phyloP scores from a whole-genome alignment of 2,888 invertebrate species.

The Cantharis flavilabris region DNA sequence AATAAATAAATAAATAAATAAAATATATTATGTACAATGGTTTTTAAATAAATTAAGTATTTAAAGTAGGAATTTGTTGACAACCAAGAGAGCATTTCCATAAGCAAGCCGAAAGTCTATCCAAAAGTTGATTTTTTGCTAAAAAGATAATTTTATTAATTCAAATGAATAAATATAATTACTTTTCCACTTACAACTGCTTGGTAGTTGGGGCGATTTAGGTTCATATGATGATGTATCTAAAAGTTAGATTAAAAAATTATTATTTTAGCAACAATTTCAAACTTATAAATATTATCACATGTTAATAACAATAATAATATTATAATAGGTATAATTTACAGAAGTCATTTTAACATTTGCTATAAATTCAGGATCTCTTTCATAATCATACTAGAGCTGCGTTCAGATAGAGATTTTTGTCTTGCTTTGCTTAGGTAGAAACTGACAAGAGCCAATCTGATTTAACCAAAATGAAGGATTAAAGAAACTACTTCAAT shows the following conservation, averaged over 20 bases:
- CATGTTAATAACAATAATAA: too few relatives aligned
- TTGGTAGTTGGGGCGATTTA: neutral
- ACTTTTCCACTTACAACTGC: conserved; percentile 8
- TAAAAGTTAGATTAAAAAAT: neutral
- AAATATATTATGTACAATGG: conserved; percentile 4
- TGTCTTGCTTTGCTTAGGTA: too few relatives aligned
- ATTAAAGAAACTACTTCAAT: too few relatives aligned
- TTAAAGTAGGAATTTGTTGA: conserved; percentile 39
- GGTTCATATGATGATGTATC: conserved; percentile 6
- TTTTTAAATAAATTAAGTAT: conserved; percentile 20
- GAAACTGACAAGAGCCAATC: too few relatives aligned
- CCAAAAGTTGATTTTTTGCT: conserved; percentile 39
- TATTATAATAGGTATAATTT: too few relatives aligned
- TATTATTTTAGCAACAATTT: too few relatives aligned
- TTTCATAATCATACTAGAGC: too few relatives aligned
- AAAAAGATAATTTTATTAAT: conserved; percentile 11
- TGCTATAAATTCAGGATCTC: too few relatives aligned
- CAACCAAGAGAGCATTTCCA: conserved; percentile 48
- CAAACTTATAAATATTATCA: too few relatives aligned
- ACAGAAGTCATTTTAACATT: too few relatives aligned
- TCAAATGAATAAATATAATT: neutral
- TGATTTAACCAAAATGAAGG: too few relatives aligned
- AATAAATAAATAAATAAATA: conserved; percentile 2
- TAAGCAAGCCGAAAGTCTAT: conserved; percentile 42
- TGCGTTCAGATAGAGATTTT: too few relatives aligned